phyloP scores from a whole-genome alignment of 2,113 vertebrate species.

The Tauraco erythrolophus region DNA sequence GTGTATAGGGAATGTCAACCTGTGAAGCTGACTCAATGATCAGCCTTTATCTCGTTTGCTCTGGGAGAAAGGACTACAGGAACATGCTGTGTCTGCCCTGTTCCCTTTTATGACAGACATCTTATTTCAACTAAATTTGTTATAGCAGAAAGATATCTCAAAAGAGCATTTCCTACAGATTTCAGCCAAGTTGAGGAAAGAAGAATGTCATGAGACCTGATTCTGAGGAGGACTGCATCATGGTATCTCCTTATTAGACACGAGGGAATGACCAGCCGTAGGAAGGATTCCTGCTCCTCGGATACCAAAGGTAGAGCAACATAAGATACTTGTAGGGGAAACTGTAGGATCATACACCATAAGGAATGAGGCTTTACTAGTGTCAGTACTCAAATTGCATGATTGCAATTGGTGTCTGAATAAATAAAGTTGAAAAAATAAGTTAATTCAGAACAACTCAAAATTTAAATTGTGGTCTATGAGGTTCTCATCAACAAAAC shows the following conservation, averaged over 20 bases:
- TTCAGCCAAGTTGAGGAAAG: neutral
- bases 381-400: neutral
- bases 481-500: neutral
- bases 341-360: neutral
- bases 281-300: neutral
- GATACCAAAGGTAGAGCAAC: accelerated
- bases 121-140: neutral
- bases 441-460: neutral
- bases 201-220: neutral
- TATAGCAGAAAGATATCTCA: neutral
- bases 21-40: neutral
- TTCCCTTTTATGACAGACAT: neutral
- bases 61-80: neutral
- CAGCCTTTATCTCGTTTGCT: neutral
- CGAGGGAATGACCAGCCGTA: neutral
- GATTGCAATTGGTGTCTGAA: neutral
- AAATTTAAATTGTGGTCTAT: neutral
- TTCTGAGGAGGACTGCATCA: neutral
- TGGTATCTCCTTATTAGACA: neutral
- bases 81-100: neutral
- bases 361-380: neutral
- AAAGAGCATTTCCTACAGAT: neutral
- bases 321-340: neutral
- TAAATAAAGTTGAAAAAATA: neutral
- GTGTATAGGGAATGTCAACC: neutral